phyloP scores from a whole-genome alignment of 2,888 invertebrate species.

The Drosophila subsilvestris region DNA sequence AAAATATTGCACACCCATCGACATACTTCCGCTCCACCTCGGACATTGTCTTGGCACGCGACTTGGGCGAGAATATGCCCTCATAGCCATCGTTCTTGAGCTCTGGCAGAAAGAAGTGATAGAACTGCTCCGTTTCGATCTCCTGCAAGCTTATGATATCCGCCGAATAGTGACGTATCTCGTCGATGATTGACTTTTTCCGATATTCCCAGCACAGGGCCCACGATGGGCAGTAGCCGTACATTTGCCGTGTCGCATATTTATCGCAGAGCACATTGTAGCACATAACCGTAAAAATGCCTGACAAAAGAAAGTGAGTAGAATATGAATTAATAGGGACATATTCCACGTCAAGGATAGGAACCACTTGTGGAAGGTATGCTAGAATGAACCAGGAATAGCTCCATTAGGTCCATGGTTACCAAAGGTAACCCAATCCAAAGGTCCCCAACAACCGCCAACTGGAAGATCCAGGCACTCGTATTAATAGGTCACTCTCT shows the following conservation, averaged over 20 bases:
- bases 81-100: slow-evolving; percentile 95
- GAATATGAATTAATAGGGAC: background rate
- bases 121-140: slow-evolving; percentile 99
- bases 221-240: slow-evolving; percentile 99
- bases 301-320: slow-evolving; percentile 80
- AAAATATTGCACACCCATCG: slow-evolving; percentile 99
- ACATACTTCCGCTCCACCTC: slow-evolving; percentile 98
- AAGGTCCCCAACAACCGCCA: background rate
- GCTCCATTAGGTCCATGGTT: background rate
- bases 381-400: too few relatives aligned
- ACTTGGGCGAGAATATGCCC: slow-evolving; percentile 99
- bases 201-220: slow-evolving; percentile 99
- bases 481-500: background rate
- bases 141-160: slow-evolving; percentile 98
- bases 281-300: slow-evolving; percentile 99
- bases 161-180: slow-evolving; percentile 97
- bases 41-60: slow-evolving; percentile 98
- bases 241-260: slow-evolving; percentile 99
- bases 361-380: too few relatives aligned
- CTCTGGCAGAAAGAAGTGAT: slow-evolving; percentile 97
- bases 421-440: background rate
- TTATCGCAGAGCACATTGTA: slow-evolving; percentile 99
- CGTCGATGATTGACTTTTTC: slow-evolving; percentile 97
- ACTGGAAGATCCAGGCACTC: background rate
- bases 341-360: too few relatives aligned